These are phyloP conservation scores for Melanchra persicariae DNA, from an alignment of 2,888 invertebrate genomes.

Conservation along the genomic window DNA sequence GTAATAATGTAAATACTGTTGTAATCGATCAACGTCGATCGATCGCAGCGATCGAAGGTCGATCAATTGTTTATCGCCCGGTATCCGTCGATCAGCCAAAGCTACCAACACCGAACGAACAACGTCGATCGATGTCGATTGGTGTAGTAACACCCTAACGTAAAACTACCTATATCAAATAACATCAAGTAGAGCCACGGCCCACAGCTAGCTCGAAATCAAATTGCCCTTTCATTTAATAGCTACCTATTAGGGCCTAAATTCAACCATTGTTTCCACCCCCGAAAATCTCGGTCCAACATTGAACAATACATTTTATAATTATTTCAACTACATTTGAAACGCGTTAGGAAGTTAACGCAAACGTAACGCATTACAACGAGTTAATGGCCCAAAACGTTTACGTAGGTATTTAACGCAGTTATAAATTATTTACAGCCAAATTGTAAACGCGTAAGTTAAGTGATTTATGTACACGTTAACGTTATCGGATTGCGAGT, in stretches of 20 bases:
- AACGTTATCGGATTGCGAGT: slow-evolving; percentile 27
- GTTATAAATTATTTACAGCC: slow-evolving; percentile 58
- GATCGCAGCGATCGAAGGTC: too few species aligned
- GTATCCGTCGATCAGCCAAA: too few species aligned
- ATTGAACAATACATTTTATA: slow-evolving; percentile 54
- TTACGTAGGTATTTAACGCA: slow-evolving; percentile 50
- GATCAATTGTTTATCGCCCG: too few species aligned
- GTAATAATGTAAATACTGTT: too few species aligned
- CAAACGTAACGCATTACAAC: slow-evolving; percentile 58
- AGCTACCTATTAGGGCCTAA: slow-evolving; percentile 18
- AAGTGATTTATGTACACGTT: slow-evolving; percentile 38
- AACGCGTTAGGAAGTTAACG: slow-evolving; percentile 51
- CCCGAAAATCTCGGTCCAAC: slow-evolving; percentile 31
- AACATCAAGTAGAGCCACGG: background rate
- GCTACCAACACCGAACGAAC: too few species aligned
- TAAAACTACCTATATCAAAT: background rate
- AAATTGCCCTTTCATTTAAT: slow-evolving; percentile 12
- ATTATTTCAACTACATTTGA: slow-evolving; percentile 67
- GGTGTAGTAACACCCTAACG: too few species aligned
- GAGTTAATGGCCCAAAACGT: slow-evolving; percentile 57
- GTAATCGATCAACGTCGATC: too few species aligned
- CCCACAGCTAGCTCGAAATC: background rate
- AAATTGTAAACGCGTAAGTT: slow-evolving; percentile 44
- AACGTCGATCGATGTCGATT: too few species aligned
- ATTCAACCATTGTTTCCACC: slow-evolving; percentile 22